Evolutionary conservation across 2,888 invertebrate genomes (phyloP), one percentile per base, ranked within the genome.

Genomic region (Dione vanillae): DNA sequence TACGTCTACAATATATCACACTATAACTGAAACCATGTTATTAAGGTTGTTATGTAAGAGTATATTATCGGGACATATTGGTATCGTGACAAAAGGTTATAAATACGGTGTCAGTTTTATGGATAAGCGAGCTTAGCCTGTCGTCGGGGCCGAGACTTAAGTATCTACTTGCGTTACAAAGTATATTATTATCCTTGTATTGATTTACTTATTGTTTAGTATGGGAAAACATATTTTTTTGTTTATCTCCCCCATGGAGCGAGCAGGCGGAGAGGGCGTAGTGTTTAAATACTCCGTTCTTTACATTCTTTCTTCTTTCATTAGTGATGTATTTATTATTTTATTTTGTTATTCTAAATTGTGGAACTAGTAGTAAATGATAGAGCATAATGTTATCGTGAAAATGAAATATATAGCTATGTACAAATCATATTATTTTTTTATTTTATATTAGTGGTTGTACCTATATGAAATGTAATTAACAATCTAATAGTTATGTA

Each of bases 31-130:
- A 82, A 77, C 78, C 80, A 35, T 52, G 80, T 80, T 85, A 86
- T 85, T 86, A 86, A 87, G 85, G 86, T 86, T 86, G 85, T 87
- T 87, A 88, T 87, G 85, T 89, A 84, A 85, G 78, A 79, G 87
- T 92, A 90, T 90, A 91, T 91, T 90, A 91, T 88, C 85, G 82
- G 85, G 88, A 88, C 88, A 86, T 89, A 91, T 90, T 88, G 89
- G 84, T 93, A 81, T 86, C 92, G 92, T 93, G 92, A 91, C 91
- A 88, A 91, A 84, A 81, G 79, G 78, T 81, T 86, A 90, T 91
- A 91, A 73, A 91, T 89, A 89, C 80, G 73, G 82, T 83, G 82
- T 83, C 86, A 85, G 82, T 79, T 79, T 87, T 87, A 88, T 86
- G 83, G 83, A 79, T 76, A 78, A 82, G 77, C 80, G 81, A 85